Evolutionary conservation across 2,113 vertebrate genomes (phyloP).

Genomic region (Rattus rattus): DNA sequence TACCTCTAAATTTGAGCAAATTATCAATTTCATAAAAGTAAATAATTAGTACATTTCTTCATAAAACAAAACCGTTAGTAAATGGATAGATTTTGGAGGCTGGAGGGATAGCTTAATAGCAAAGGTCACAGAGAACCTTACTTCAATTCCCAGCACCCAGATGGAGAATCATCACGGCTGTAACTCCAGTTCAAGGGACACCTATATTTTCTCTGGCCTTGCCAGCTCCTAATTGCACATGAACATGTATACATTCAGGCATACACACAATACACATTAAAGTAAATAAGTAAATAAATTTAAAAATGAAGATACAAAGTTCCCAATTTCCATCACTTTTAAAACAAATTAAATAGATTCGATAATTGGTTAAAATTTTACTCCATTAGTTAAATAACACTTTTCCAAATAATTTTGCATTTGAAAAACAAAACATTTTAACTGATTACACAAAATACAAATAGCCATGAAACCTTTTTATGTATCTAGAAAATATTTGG

Average conservation of each 20-base stretch:
- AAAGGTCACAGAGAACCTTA: not conserved
- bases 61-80: conserved; percentile 1
- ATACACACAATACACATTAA: not conserved
- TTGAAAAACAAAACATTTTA: not conserved
- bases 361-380: not conserved
- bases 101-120: not conserved
- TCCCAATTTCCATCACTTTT: not conserved
- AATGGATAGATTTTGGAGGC: too few species aligned
- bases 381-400: not conserved
- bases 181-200: not conserved
- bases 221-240: too few species aligned
- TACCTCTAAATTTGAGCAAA: not conserved
- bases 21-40: not conserved
- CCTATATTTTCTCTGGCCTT: too few species aligned
- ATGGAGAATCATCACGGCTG: not conserved
- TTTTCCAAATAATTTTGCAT: not conserved
- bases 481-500: not conserved
- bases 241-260: not conserved
- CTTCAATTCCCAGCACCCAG: not conserved
- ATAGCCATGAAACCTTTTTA: not conserved
- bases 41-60: not conserved
- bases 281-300: not conserved
- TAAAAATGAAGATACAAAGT: not conserved
- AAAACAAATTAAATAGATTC: not conserved
- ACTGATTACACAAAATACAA: not conserved